These are phyloP conservation scores for Aegithalos caudatus DNA, from an alignment of 2,113 vertebrate species.

Conservation along the genomic window DNA sequence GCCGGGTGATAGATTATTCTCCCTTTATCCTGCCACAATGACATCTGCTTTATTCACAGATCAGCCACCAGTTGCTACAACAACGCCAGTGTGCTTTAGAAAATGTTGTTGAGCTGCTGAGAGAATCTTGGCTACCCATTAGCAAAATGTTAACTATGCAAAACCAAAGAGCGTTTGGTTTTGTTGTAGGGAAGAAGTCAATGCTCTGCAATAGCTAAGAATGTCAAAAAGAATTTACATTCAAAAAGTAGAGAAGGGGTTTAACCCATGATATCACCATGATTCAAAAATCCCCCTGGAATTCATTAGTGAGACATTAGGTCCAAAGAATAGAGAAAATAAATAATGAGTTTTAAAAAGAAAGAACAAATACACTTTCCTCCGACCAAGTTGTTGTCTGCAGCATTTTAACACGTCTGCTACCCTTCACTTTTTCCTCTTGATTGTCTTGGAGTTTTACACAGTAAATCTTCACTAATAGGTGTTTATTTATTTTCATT, in stretches of 20 bases:
- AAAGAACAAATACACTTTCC: conserved; percentile 55
- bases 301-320: conserved; percentile 61
- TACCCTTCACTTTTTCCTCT: conserved; percentile 17
- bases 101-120: conserved; percentile 84
- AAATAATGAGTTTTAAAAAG: conserved; percentile 61
- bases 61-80: conserved; percentile 83
- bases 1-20: conserved; percentile 82
- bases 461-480: conserved; percentile 37
- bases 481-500: conserved; percentile 4
- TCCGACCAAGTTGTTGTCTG: conserved; percentile 32
- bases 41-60: conserved; percentile 89
- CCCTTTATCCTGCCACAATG: conserved; percentile 70
- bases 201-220: conserved; percentile 74
- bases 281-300: conserved; percentile 72
- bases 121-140: conserved; percentile 80
- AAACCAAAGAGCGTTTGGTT: conserved; percentile 82
- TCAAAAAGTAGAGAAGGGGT: conserved; percentile 72
- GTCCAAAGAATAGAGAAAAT: conserved; percentile 60
- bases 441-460: conserved; percentile 41
- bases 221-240: conserved; percentile 85
- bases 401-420: background rate
- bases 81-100: conserved; percentile 80
- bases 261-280: conserved; percentile 80
- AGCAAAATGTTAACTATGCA: conserved; percentile 89
- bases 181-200: conserved; percentile 78